Evolutionary conservation across 2,113 vertebrate species (phyloP), one percentile per base, ranked within the genome.

Genomic region (Nothobranchius kuhntae): DNA sequence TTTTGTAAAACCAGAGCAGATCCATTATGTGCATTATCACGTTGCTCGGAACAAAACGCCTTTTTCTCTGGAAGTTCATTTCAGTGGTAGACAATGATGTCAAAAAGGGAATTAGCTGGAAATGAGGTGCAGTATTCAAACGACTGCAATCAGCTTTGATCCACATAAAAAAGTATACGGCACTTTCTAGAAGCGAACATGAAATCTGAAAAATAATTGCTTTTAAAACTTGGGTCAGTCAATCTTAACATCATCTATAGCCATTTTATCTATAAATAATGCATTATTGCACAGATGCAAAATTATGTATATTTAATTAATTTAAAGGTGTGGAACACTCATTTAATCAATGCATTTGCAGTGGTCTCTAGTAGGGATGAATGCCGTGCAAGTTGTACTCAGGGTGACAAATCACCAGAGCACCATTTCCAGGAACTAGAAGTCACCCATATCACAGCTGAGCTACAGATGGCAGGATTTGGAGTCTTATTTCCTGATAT

Each of bases 41-140:
- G 84, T 70, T 73, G 57, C 66, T 72, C 61, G 24, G 48, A 52
- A 53, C 52, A 50, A 68, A 51, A 48, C 30, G 15, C 26, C 2
- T 30, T 68, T 26, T 52, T 70, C 56, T 48, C 64, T 56, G 64
- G 52, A 81, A 68, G 65, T 75, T 65, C 42, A 74, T 57, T 63
- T 83, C 70, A 38, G 65, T 80, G 60, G 70, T 54, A 50, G 54
- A 71, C 12, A 13, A 56, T 13, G 30, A 62, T 65, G 55, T 62
- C 64, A 73, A 76, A 55, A 45, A 8, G 38, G 66, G 59, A 74
- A 80, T 80, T 61, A 63, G 53, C 67, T 78, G 69, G 52, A 73
- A 85, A 83, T 57, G 71, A 55, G 51, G 61, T 76, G 68, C 59
- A 70, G n/a, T 61, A 12, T 47, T 15, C 42, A 65, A 35, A 81